A percentile compares a stretch with the other conserved stretches of the same genome.
Conservation (phyloP, 1,140 invertebrate species). For the Frieseomelitta varia region DNA sequence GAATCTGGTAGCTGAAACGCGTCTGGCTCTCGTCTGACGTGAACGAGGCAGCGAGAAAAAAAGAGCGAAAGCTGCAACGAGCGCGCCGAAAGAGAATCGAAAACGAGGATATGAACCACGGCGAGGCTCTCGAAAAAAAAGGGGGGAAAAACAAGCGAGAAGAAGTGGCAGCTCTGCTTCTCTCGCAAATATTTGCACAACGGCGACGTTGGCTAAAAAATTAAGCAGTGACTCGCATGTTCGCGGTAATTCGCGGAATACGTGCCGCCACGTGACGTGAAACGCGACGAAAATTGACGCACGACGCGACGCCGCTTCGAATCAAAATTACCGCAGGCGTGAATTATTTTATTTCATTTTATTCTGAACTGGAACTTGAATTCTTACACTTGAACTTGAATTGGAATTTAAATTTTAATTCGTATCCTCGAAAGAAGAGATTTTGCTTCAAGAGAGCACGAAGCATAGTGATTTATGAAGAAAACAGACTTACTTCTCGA, state of each 20-base stretch:
- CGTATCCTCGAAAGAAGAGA: too few relatives aligned
- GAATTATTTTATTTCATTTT: too few relatives aligned
- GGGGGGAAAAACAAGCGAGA: neutral
- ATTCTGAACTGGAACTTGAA: too few relatives aligned
- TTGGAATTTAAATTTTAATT: too few relatives aligned
- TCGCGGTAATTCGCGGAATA: slow-evolving; percentile 54
- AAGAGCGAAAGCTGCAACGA: neutral
- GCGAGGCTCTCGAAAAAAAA: slow-evolving; percentile 12
- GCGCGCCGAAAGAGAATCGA: slow-evolving; percentile 18
- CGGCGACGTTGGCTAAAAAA: slow-evolving; percentile 50
- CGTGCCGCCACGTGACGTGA: neutral
- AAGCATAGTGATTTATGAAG: too few relatives aligned
- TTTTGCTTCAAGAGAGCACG: too few relatives aligned
- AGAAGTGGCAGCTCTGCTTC: slow-evolving; percentile 19
- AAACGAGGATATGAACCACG: neutral
- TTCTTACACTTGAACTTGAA: too few relatives aligned
- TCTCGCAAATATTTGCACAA: slow-evolving; percentile 59
- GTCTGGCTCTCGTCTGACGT: neutral
- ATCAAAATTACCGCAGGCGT: neutral
- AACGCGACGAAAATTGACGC: slow-evolving; percentile 24
- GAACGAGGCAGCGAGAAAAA: neutral
- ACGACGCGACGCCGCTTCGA: too few relatives aligned
- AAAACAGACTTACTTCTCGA: too few relatives aligned
- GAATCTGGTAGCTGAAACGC: neutral
- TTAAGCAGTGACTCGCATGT: slow-evolving; percentile 21